Percentiles rank a stretch among this genome's conserved stretches.
Conservation (phyloP, 2,888 invertebrate species). For the Serripes groenlandicus region DNA sequence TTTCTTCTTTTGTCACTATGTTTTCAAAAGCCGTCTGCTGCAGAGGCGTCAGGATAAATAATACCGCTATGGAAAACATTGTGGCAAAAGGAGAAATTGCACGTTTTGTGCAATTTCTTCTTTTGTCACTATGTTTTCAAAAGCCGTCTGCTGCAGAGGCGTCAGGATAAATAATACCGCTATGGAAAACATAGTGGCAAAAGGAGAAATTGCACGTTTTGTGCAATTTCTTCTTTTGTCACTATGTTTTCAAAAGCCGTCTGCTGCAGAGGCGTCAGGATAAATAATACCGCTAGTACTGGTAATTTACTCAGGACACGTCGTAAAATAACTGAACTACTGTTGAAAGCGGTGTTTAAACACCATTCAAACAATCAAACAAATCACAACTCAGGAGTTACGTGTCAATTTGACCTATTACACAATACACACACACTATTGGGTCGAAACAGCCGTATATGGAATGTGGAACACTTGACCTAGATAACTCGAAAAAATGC, state of each 20-base stretch:
- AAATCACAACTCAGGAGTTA: too few relatives aligned
- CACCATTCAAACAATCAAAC: too few relatives aligned
- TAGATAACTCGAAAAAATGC: too few relatives aligned
- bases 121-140: background rate
- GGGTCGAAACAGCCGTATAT: too few relatives aligned
- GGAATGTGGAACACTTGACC: too few relatives aligned
- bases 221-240: background rate
- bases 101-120: background rate
- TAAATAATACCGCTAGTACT: too few relatives aligned
- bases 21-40: background rate
- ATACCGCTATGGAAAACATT: background rate
- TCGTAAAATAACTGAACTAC: too few relatives aligned
- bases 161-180: background rate
- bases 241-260: background rate
- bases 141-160: background rate
- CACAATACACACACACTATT: too few relatives aligned
- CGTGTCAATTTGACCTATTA: too few relatives aligned
- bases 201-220: background rate
- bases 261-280: too few relatives aligned
- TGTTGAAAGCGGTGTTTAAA: too few relatives aligned
- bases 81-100: background rate
- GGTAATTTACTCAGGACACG: too few relatives aligned
- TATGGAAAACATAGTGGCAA: background rate
- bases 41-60: background rate
- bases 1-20: constrained; percentile 8